Evolutionary conservation across 2,888 invertebrate species (phyloP).

Genomic region (Embidobia sp.): DNA sequence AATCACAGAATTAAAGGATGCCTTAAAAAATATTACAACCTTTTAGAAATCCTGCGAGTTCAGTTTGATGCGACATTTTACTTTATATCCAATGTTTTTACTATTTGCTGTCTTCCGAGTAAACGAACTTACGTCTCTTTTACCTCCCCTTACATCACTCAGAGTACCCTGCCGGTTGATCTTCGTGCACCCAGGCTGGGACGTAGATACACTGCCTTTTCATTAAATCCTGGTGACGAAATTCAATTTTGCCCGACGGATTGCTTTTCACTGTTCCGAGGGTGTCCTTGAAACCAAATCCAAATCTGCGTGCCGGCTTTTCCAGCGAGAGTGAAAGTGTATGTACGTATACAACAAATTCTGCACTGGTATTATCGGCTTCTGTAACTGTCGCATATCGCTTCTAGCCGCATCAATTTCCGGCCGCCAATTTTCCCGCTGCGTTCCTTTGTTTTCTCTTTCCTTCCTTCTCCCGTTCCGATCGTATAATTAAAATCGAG

Average conservation of each 20-base stretch:
- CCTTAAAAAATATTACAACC: conserved; percentile 7
- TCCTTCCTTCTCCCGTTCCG: conserved; percentile 45
- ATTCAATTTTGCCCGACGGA: conserved; percentile 78
- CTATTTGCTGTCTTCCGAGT: conserved; percentile 42
- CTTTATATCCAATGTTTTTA: conserved; percentile 32
- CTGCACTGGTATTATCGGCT: conserved; percentile 54
- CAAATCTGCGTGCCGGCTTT: conserved; percentile 75
- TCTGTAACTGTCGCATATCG: conserved; percentile 62
- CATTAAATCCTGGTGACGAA: conserved; percentile 70
- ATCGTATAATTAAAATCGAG: conserved; percentile 61
- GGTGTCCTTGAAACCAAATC: conserved; percentile 75
- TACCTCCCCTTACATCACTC: conserved; percentile 47
- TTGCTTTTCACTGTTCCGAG: conserved; percentile 78
- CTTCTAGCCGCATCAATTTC: conserved; percentile 61
- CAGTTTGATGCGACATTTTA: conserved; percentile 28
- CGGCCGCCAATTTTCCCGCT: conserved; percentile 54
- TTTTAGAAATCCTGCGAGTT: conserved; percentile 15
- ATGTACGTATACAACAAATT: conserved; percentile 49
- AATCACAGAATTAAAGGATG: no score
- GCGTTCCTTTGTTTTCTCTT: conserved; percentile 59
- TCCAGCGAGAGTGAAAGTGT: conserved; percentile 50
- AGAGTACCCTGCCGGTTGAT: conserved; percentile 52
- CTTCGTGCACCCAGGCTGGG: conserved; percentile 44
- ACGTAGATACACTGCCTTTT: conserved; percentile 59
- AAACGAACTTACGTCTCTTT: conserved; percentile 60